These are phyloP conservation scores for Mohoua ochrocephala DNA, from an alignment of 2,113 vertebrate species.

Conservation along the genomic window DNA sequence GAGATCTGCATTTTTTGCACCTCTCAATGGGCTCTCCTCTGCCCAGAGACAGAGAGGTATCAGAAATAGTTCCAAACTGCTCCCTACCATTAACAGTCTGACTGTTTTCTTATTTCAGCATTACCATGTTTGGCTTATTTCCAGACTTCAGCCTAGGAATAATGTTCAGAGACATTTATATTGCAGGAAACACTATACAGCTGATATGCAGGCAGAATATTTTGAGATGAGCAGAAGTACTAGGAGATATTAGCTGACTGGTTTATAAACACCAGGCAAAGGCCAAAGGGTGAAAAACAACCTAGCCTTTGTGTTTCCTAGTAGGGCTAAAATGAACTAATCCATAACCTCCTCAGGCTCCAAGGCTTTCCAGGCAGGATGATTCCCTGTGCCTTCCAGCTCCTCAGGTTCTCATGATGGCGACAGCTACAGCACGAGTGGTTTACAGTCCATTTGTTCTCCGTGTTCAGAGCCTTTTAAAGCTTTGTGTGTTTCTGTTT, in stretches of 20 bases:
- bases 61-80: not conserved
- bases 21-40: not conserved
- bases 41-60: not conserved
- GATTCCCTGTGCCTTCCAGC: fast-evolving
- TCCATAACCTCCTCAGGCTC: not conserved
- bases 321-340: not conserved
- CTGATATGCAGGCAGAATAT: not conserved
- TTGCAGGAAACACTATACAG: not conserved
- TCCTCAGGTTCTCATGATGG: not conserved
- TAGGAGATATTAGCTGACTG: not conserved
- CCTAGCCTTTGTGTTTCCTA: not conserved
- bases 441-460: not conserved
- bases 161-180: not conserved
- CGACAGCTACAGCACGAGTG: fast-evolving
- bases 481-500: not conserved
- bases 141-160: not conserved
- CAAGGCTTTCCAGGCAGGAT: not conserved
- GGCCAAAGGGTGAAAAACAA: not conserved
- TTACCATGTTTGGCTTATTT: not conserved
- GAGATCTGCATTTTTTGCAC: not conserved
- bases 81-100: not conserved
- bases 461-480: not conserved
- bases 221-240: not conserved
- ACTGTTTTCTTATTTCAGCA: not conserved
- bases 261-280: not conserved